phyloP scores from a whole-genome alignment of 2,797 vertebrate genomes.

The Thunnus albacares region DNA sequence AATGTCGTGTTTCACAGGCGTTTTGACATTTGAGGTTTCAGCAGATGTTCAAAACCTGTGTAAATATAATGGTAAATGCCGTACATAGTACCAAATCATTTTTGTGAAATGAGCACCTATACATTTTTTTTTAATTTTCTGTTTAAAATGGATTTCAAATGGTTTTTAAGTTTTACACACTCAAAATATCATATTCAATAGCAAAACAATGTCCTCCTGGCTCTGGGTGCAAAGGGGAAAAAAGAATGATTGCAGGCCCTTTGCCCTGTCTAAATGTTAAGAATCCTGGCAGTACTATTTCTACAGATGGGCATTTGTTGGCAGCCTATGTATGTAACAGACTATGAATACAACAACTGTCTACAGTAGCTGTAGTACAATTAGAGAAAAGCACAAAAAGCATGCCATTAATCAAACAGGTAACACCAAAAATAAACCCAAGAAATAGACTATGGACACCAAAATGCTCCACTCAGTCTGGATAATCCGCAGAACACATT shows the following conservation, averaged over 20 bases:
- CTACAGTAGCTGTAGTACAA: background rate
- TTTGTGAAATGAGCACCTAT: background rate
- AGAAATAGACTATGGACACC: background rate
- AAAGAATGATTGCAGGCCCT: background rate
- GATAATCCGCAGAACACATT: too few relatives aligned
- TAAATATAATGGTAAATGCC: background rate
- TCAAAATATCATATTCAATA: background rate
- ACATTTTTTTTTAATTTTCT: background rate
- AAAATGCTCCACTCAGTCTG: background rate
- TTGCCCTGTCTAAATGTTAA: background rate
- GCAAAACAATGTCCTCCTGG: background rate
- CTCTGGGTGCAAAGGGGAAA: background rate
- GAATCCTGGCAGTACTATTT: background rate
- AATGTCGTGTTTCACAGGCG: background rate
- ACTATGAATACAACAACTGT: background rate
- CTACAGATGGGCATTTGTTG: background rate
- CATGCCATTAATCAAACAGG: background rate
- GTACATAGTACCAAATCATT: background rate
- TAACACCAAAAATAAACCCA: constrained; percentile 4
- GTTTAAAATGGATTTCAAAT: background rate
- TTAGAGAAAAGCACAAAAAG: background rate
- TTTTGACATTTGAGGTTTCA: constrained; percentile 6
- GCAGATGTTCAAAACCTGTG: background rate
- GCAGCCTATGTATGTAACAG: background rate
- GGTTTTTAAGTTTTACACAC: background rate